Evolutionary conservation across 23 tunicate genomes (phyloP).

Genomic region (Pegea sp.): DNA sequence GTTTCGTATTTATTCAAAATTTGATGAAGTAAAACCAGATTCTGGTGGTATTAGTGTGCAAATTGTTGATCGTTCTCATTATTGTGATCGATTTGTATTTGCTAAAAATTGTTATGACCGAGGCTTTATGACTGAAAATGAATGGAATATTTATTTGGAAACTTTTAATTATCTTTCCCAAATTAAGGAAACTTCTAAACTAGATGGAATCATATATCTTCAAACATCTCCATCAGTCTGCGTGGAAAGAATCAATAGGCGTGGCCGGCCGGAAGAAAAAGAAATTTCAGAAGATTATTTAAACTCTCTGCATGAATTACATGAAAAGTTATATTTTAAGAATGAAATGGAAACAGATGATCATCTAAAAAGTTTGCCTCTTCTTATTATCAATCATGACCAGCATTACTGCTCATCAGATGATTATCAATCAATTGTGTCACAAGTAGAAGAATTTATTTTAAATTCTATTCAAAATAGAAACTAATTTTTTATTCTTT

Average conservation of each 20-base stretch:
- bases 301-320: conserved; percentile 56
- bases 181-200: conserved; percentile 21
- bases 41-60: not conserved
- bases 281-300: conserved; percentile 50
- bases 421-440: too few species aligned
- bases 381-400: too few species aligned
- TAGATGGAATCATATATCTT: conserved; percentile 75
- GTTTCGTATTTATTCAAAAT: not conserved
- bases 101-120: conserved; percentile 69
- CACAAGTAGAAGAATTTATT: too few species aligned
- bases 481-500: too few species aligned
- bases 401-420: too few species aligned
- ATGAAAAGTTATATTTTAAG: too few species aligned
- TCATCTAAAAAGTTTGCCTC: too few species aligned
- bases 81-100: conserved; percentile 21
- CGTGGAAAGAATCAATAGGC: conserved; percentile 40
- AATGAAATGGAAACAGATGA: too few species aligned
- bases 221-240: conserved; percentile 66
- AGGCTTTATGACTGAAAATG: conserved; percentile 72
- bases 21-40: not conserved
- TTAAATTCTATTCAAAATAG: too few species aligned
- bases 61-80: not conserved
- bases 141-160: conserved; percentile 84
- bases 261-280: conserved; percentile 81
- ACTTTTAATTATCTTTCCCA: conserved; percentile 45